Base-by-base conservation (phyloP, 2,113 vertebrate species). In the Rostratula benghalensis region DNA sequence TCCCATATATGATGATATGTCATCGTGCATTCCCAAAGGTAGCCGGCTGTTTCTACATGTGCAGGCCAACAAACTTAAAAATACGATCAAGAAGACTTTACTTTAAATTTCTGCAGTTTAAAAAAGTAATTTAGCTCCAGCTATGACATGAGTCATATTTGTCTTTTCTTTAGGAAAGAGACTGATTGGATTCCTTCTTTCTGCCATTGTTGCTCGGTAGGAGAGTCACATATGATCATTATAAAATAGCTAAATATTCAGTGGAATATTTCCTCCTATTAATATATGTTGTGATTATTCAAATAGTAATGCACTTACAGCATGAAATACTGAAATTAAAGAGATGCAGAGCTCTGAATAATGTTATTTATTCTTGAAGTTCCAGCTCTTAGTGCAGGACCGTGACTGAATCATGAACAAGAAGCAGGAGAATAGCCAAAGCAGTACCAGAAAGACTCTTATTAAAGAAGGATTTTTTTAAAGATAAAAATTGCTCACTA, bases 91-190 rank as follows among this genome's bases (percentile, higher is more conserved):
- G 14, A 60, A 46, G 46, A 11, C 37, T 65, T 89, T 74, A 30
- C 19, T 94, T 84, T 48, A 63, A 64, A 28, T 83, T 83, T 74
- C 6, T 83, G n/a, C 39, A 56, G 43, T n/a, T 83, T 46, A 48
- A 63, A 70, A 45, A 84, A 76, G 21, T 51, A 78, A 45, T 39
- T 81, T 60, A 45, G 7, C 56, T 93, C 33, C 41, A 61, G 33
- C 45, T 94, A 53, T n/a, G 79, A 77, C 35, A 73, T 57, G 7
- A 84, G 37, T 76, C 24, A 45, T 91, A 39, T 78, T 89, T 95
- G 30, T 79, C 35, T 96, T 92, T 89, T 53, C 61, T 91, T 94
- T 86, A 87, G 61, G 65, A 91, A 91, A 94, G 69, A 91, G 69
- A 61, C 43, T 79, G 57, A 79, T 79, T 17, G 76, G 81, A 93